Conservation (phyloP, 2,888 invertebrate genomes). For the Lasioglossum morio region DNA sequence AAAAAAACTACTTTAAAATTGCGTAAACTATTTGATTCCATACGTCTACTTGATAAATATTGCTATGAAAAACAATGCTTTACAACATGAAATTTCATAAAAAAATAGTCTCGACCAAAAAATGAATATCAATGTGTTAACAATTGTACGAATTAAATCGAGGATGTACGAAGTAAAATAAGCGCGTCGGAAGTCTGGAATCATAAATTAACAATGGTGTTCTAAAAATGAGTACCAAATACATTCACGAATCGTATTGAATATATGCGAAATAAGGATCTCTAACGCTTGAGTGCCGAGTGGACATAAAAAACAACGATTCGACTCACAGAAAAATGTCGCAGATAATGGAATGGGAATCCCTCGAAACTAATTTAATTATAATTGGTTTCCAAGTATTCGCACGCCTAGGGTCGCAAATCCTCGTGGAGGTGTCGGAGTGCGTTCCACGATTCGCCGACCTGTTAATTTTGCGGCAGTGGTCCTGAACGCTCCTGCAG, state of each 20-base stretch:
- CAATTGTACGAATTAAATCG: too few relatives aligned
- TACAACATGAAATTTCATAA: too few relatives aligned
- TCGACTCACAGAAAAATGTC: neutral
- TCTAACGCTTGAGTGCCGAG: neutral
- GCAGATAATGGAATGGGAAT: neutral
- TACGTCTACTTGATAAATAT: too few relatives aligned
- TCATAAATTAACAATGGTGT: too few relatives aligned
- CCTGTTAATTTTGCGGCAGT: neutral
- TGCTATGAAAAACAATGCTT: too few relatives aligned
- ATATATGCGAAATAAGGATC: neutral
- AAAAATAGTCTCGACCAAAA: too few relatives aligned
- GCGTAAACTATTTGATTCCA: too few relatives aligned
- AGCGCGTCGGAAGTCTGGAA: too few relatives aligned
- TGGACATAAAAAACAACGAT: neutral
- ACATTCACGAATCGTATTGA: neutral
- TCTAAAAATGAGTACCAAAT: too few relatives aligned
- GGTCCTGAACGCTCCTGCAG: neutral
- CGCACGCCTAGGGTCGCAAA: neutral
- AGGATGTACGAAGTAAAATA: too few relatives aligned
- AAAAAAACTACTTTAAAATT: too few relatives aligned
- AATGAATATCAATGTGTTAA: too few relatives aligned
- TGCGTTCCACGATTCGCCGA: neutral
- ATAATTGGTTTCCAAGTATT: neutral
- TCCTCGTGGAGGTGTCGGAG: neutral
- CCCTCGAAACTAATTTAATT: slow-evolving; percentile 2